Evolutionary conservation across 2,888 invertebrate species (phyloP), one percentile per base, ranked within the genome.

Genomic region (Calliscelio sp.): DNA sequence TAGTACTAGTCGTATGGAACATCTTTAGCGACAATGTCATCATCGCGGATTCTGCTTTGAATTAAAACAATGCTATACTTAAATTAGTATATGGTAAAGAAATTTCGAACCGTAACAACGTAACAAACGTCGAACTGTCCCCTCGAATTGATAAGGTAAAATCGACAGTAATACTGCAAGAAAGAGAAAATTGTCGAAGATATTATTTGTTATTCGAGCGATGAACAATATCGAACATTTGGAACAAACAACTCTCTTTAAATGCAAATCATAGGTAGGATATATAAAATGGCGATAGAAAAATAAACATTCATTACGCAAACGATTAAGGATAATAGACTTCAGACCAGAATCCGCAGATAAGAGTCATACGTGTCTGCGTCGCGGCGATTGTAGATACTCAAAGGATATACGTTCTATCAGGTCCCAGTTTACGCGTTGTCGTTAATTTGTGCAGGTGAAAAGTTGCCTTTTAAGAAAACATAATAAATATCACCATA

Each of bases 141-240:
- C 18, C 25, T 24, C 11, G 25, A 28, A 44, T 8, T 5, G 49
- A 59, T 65, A 32, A 55, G 28, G 57, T 55, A 65, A 28, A 18
- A 55, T 65, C 22, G n/a, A 57, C 11, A 32, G 7, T 61, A 78
- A 78, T 78, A 78, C 68, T 68, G 61, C 49, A 14, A 10, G 46
- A 46, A 24, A 41, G 28, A 49, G 59, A 28, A 16, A 46, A 49
- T 22, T 16, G 49, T 18, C 22, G 46, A 65, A 46, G 49, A 18
- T 35, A 63, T 61, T n/a, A 55, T 41, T 41, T 75, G 46, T 25
- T 25, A 55, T 35, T 65, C 46, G 28, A 35, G 20, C 35, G 28
- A 38, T 41, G 18, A 80, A 46, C 28, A 32, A 51, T 79, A 80
- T 73, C 80, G 65, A 73, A 80, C 65, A 46, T 66, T 65, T 65